Evolutionary conservation across 2,888 invertebrate species (phyloP).

Genomic region (Kryphioiulus occultus): DNA sequence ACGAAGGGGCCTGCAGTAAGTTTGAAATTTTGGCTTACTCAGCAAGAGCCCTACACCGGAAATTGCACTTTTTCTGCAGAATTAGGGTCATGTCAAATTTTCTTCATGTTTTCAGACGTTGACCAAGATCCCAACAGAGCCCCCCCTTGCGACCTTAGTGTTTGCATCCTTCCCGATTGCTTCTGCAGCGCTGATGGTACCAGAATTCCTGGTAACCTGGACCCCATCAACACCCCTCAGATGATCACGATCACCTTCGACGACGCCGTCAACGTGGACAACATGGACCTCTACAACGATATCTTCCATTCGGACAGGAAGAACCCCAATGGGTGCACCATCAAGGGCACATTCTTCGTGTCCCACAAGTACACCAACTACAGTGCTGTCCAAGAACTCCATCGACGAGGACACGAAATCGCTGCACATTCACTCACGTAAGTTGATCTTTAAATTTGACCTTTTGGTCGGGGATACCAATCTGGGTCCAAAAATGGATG

Average conservation of each 20-base stretch:
- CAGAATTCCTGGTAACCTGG: conserved; percentile 65
- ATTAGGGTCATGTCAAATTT: not conserved
- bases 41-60: too few relatives aligned
- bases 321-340: conserved; percentile 92
- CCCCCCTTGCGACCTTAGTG: conserved; percentile 84
- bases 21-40: conserved; percentile 57
- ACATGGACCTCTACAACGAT: conserved; percentile 90
- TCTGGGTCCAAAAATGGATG: too few relatives aligned
- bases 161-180: conserved; percentile 88
- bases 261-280: conserved; percentile 94
- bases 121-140: conserved; percentile 93
- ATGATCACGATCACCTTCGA: conserved; percentile 95
- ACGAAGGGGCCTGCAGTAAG: conserved; percentile 90
- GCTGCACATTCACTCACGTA: conserved; percentile 93
- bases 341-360: conserved; percentile 89
- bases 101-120: conserved; percentile 71
- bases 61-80: too few relatives aligned
- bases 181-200: conserved; percentile 95
- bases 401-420: conserved; percentile 91
- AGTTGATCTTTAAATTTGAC: conserved; percentile 58
- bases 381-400: conserved; percentile 89
- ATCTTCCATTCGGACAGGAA: conserved; percentile 88
- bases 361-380: conserved; percentile 94
- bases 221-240: conserved; percentile 73
- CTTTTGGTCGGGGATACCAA: too few relatives aligned